Conservation (phyloP, 2,888 invertebrate species). For the Smittia sp. region DNA sequence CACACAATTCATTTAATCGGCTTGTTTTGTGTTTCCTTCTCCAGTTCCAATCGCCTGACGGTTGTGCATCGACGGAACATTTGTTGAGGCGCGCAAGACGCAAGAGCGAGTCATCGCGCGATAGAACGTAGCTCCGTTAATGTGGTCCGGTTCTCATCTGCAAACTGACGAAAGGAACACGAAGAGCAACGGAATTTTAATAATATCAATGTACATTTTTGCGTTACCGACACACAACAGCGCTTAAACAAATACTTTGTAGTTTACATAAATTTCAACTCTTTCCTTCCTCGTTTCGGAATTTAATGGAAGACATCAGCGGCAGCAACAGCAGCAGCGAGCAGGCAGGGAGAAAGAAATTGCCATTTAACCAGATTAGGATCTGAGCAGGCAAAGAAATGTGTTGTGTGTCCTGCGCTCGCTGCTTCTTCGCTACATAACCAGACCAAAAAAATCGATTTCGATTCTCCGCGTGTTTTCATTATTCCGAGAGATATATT, state of each 20-base stretch:
- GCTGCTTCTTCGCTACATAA: not conserved
- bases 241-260: slow-evolving; percentile 4
- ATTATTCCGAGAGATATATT: not conserved
- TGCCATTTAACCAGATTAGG: slow-evolving; percentile 3
- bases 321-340: too few species aligned
- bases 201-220: not conserved
- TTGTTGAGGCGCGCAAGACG: slow-evolving; percentile 16
- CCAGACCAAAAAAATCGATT: not conserved
- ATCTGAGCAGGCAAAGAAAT: not conserved
- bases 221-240: not conserved
- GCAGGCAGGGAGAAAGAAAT: not conserved
- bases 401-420: not conserved
- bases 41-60: not conserved
- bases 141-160: not conserved
- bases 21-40: slow-evolving; percentile 19
- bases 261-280: slow-evolving; percentile 7
- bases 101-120: not conserved
- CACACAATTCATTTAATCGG: slow-evolving; percentile 21
- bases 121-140: not conserved
- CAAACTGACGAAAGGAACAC: not conserved
- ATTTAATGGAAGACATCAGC: not conserved
- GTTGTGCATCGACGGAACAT: slow-evolving; percentile 8
- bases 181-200: not conserved
- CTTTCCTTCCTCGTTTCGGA: not conserved
- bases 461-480: not conserved